Evolutionary conservation across 2,797 vertebrate genomes (phyloP).

Genomic region (Zalophus californianus): DNA sequence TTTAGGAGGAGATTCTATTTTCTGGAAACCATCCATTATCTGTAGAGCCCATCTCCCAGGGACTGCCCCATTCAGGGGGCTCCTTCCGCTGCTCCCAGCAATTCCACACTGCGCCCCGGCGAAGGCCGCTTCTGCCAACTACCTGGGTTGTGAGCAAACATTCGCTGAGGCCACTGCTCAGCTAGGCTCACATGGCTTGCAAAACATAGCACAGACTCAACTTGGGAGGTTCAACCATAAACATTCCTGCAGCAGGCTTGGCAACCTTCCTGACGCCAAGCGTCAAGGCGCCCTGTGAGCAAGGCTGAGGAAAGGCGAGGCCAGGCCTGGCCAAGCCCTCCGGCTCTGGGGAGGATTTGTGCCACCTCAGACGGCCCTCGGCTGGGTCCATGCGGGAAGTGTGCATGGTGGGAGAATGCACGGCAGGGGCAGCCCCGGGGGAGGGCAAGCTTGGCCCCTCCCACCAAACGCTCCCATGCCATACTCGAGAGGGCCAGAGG

Average conservation of each 20-base stretch:
- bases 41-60: not conserved
- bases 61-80: not conserved
- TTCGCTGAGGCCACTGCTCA: not conserved
- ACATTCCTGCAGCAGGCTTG: constrained; percentile 30
- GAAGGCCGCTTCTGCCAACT: not conserved
- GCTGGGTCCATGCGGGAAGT: not conserved
- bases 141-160: not conserved
- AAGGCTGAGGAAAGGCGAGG: not conserved
- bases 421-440: not conserved
- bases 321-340: not conserved
- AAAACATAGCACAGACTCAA: not conserved
- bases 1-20: not conserved
- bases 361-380: not conserved
- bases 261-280: not conserved
- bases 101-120: fast-evolving
- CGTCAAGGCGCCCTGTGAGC: not conserved
- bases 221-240: constrained; percentile 63
- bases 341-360: not conserved
- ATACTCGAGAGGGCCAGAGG: not conserved
- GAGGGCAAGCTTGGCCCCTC: not conserved
- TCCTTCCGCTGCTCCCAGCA: not conserved
- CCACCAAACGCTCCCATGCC: fast-evolving
- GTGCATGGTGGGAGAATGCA: not conserved
- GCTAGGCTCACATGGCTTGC: not conserved
- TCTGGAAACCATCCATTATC: not conserved